Conservation (phyloP, 2,113 vertebrate species). For the Tricholaema leucomelas region DNA sequence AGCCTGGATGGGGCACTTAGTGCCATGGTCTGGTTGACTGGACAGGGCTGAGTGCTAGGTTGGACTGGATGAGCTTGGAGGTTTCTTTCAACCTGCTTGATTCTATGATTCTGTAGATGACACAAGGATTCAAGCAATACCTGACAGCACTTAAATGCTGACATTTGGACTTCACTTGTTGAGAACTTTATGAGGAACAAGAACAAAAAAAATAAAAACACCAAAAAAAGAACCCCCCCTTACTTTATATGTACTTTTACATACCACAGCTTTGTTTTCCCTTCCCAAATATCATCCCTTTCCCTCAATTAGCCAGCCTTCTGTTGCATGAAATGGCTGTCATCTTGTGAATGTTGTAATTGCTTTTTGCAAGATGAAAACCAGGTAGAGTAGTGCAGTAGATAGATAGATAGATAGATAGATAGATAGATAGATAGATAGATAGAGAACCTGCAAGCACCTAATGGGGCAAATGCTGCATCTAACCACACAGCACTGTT, state of each 20-base stretch:
- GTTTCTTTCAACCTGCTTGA: no score
- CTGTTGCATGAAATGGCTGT: conserved; percentile 10
- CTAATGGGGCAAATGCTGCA: not conserved
- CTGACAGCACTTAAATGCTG: conserved; percentile 39
- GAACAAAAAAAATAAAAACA: no score
- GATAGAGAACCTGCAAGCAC: not conserved
- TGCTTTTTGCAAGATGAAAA: conserved; percentile 35
- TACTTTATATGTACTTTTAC: not conserved
- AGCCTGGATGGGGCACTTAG: no score
- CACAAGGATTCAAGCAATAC: not conserved
- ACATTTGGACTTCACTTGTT: conserved; percentile 34
- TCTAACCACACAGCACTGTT: not conserved
- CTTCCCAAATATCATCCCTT: conserved; percentile 24
- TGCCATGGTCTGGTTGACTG: no score
- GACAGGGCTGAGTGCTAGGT: no score
- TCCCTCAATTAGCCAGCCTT: conserved; percentile 17
- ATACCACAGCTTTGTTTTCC: conserved; percentile 32
- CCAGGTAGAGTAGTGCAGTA: not conserved
- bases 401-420: no score
- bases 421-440: no score
- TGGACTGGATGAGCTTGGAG: no score
- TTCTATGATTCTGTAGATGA: no score
- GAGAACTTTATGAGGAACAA: not conserved
- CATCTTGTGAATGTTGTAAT: not conserved
- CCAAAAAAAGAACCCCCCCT: not conserved